These are phyloP conservation scores for Dysmachus trigonus DNA, from an alignment of 2,888 invertebrate species.

Conservation along the genomic window DNA sequence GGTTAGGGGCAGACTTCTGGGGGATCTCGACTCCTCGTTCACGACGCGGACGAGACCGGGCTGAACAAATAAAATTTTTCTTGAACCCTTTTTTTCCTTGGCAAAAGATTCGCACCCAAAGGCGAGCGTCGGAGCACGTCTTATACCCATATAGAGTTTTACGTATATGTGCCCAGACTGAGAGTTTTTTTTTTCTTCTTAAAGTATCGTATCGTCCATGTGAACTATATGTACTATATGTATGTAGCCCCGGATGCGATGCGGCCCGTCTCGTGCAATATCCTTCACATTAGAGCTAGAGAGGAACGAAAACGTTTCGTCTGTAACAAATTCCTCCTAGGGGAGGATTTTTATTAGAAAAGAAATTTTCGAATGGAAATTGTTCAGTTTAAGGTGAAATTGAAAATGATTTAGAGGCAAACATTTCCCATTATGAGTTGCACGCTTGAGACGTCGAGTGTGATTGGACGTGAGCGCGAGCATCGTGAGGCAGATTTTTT, in stretches of 20 bases:
- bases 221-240: too few species aligned
- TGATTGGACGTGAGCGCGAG: conserved; percentile 12
- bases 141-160: background rate
- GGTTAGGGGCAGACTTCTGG: background rate
- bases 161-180: background rate
- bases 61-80: background rate
- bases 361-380: conserved; percentile 43
- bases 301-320: background rate
- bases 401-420: conserved; percentile 46
- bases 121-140: background rate
- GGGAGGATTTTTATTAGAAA: conserved; percentile 36
- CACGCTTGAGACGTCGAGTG: conserved; percentile 24
- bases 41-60: background rate
- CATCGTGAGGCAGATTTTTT: background rate
- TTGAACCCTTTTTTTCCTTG: background rate
- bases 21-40: background rate
- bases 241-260: background rate
- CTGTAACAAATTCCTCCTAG: conserved; percentile 13
- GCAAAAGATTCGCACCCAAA: background rate
- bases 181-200: background rate
- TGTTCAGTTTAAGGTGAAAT: conserved; percentile 47
- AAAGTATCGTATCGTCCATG: background rate
- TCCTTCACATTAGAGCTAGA: background rate
- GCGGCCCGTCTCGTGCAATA: background rate
- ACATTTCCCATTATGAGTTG: conserved; percentile 31